phyloP scores from a whole-genome alignment of 1,140 invertebrate genomes.

The Campoletis sonorensis region DNA sequence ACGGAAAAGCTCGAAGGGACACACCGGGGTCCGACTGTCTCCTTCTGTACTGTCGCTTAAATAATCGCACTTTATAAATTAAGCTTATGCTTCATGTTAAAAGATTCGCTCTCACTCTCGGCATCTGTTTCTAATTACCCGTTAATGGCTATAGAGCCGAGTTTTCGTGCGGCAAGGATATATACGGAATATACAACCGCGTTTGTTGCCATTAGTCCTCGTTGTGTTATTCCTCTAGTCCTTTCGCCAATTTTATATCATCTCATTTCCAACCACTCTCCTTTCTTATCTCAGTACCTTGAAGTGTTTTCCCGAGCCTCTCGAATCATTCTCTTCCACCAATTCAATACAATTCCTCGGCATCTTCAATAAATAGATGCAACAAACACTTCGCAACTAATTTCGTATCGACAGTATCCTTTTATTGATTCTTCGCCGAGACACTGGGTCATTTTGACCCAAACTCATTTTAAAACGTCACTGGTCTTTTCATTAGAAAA shows the following conservation, averaged over 20 bases:
- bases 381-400: too few relatives aligned
- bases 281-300: not conserved
- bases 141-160: constrained; percentile 74
- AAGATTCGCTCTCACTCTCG: constrained; percentile 71
- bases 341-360: too few relatives aligned
- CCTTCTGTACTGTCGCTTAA: constrained; percentile 62
- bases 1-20: constrained; percentile 57
- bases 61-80: constrained; percentile 77
- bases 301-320: not conserved
- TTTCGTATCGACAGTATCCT: too few relatives aligned
- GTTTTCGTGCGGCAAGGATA: constrained; percentile 8
- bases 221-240: constrained; percentile 49
- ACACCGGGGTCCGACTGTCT: constrained; percentile 46
- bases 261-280: not conserved
- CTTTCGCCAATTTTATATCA: constrained; percentile 28
- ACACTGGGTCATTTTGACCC: too few relatives aligned
- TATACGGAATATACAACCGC: constrained; percentile 60
- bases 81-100: constrained; percentile 77
- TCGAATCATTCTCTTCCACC: too few relatives aligned
- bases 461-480: too few relatives aligned
- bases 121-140: constrained; percentile 78
- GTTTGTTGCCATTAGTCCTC: constrained; percentile 73
- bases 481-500: too few relatives aligned
- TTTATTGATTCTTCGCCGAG: too few relatives aligned
- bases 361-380: too few relatives aligned